A percentile compares a stretch with the other conserved stretches of the same genome.
phyloP scores from a whole-genome alignment of 2,888 invertebrate genomes.

The Gortyna flavago region DNA sequence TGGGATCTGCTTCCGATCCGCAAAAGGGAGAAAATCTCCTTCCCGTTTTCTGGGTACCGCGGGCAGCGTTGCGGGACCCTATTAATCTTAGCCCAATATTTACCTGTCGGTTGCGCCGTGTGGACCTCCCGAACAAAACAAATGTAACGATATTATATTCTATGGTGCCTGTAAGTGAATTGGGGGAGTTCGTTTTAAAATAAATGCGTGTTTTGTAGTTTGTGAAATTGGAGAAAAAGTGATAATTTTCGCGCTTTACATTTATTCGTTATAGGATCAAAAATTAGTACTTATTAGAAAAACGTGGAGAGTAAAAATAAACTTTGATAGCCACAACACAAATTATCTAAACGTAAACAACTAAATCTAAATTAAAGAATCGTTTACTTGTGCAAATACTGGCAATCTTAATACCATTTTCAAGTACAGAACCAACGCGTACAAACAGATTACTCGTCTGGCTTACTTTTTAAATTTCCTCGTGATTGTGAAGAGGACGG shows the following conservation, averaged over 20 bases:
- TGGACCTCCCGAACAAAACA: slow-evolving; percentile 61
- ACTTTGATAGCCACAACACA: slow-evolving; percentile 16
- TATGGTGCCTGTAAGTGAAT: slow-evolving; percentile 27
- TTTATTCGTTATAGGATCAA: not conserved
- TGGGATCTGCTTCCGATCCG: slow-evolving; percentile 89
- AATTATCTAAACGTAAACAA: slow-evolving; percentile 40
- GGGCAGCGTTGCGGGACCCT: slow-evolving; percentile 74
- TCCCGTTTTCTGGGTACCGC: slow-evolving; percentile 83
- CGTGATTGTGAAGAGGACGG: slow-evolving; percentile 80
- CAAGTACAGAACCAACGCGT: slow-evolving; percentile 73
- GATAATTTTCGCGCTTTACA: slow-evolving; percentile 10
- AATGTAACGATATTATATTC: slow-evolving; percentile 60
- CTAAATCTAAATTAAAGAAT: slow-evolving; percentile 56
- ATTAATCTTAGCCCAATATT: slow-evolving; percentile 80
- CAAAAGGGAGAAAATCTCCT: slow-evolving; percentile 88
- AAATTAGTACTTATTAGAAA: slow-evolving; percentile 1
- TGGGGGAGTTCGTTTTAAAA: slow-evolving; percentile 24
- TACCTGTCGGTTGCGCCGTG: slow-evolving; percentile 72
- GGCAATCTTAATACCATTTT: slow-evolving; percentile 52
- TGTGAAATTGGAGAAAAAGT: slow-evolving; percentile 27
- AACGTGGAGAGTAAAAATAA: slow-evolving; percentile 18
- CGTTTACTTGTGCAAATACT: slow-evolving; percentile 53
- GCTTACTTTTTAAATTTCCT: slow-evolving; percentile 80
- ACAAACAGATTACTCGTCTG: slow-evolving; percentile 59
- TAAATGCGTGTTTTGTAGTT: slow-evolving; percentile 17